Percentiles rank a stretch among this genome's conserved stretches.
phyloP scores from a whole-genome alignment of 2,888 invertebrate species.

The Zhuqinia jingwanae region DNA sequence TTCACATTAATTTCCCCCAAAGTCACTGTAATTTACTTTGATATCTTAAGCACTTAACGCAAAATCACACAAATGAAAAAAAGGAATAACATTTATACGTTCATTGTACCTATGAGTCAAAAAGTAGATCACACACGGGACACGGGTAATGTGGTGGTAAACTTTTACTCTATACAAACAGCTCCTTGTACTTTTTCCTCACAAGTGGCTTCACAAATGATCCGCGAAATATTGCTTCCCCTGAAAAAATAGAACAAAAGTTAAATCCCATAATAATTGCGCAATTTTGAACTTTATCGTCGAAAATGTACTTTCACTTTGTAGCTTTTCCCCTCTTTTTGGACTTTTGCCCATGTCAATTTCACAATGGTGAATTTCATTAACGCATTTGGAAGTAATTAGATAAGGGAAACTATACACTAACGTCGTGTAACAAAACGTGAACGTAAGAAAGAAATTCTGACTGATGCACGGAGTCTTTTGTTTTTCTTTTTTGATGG shows the following conservation, averaged over 20 bases:
- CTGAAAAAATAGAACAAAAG: not conserved
- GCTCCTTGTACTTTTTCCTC: no score
- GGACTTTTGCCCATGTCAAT: not conserved
- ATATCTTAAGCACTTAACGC: constrained; percentile 1
- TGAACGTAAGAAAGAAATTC: not conserved
- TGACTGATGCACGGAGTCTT: not conserved
- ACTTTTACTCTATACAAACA: no score
- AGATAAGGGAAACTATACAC: constrained; percentile 22
- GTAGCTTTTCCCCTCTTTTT: not conserved
- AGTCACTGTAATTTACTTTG: not conserved
- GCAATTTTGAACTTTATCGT: not conserved
- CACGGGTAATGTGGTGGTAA: no score
- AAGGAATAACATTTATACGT: no score
- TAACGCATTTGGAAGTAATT: constrained; percentile 51
- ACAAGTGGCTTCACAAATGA: not conserved
- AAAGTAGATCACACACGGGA: no score
- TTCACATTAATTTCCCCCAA: not conserved
- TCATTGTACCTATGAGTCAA: no score
- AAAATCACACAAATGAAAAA: not conserved
- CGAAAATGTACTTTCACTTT: not conserved
- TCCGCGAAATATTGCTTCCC: not conserved
- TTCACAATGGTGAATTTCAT: constrained; percentile 29
- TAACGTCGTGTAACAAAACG: not conserved
- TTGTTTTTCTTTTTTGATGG: not conserved
- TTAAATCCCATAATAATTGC: constrained; percentile 20